Conservation (phyloP, 2,113 vertebrate species). For the Pangasianodon hypophthalmus region DNA sequence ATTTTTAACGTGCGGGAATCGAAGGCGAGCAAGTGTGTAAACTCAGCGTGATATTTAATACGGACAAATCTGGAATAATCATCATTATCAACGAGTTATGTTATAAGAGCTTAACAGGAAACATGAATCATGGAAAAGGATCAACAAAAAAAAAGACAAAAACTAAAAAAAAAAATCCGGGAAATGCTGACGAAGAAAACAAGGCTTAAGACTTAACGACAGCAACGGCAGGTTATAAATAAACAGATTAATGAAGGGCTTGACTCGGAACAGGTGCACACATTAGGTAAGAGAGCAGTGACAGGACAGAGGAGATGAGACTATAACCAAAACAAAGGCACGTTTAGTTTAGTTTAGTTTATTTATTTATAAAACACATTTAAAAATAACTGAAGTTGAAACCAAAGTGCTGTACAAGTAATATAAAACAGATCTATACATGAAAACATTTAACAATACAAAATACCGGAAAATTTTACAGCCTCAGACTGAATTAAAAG, state of each 20-base stretch:
- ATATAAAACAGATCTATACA: no score
- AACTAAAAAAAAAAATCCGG: not conserved
- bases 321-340: not conserved
- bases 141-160: not conserved
- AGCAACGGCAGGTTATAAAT: not conserved
- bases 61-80: not conserved
- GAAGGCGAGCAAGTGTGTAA: not conserved
- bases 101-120: not conserved
- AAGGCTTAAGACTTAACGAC: not conserved
- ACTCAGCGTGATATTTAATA: not conserved
- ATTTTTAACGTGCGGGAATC: not conserved
- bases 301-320: not conserved
- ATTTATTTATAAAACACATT: no score
- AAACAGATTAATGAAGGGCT: not conserved
- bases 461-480: no score
- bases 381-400: no score
- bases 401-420: no score
- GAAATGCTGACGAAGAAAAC: not conserved
- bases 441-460: no score
- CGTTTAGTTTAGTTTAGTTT: no score
- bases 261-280: not conserved
- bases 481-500: no score
- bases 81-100: not conserved
- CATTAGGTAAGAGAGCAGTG: not conserved
- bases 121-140: not conserved